Evolutionary conservation across 2,888 invertebrate genomes (phyloP), one percentile per base, ranked within the genome.

Genomic region (Drosophila dives): DNA sequence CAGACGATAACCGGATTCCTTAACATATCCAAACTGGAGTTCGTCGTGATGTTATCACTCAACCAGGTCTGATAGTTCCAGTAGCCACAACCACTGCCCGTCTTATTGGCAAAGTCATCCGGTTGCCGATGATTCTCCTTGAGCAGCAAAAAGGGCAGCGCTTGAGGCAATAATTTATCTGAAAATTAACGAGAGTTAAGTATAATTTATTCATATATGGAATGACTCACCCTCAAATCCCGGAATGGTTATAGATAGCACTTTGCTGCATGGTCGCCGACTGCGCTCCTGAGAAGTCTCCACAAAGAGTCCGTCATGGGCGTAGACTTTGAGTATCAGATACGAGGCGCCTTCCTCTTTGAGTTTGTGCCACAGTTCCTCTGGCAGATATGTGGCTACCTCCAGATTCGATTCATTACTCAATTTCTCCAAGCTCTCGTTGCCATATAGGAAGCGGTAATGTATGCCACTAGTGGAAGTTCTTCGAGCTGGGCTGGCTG

Each of bases 11-110:
- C 79, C 11, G 84, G 59, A 48, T 81, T 79, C 1, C 49, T 64
- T 1, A 88, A 63, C 48, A 83, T 29, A 26, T 89, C 65, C 29
- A 66, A 48, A 10, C 4, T 56, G n/a, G 26, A 54, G 42, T 20
- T 64, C 3, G 79, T 76, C 6, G 69, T 63, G 48, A 95, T 94
- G 2, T 95, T 95, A 55, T 93, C 92, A 8, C 92, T 93, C 6
- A 94, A 93, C 96, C 96, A 96, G 36, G 93, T 68, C 94, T 94
- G 53, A 92, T 95, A 95, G 88, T 95, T 94, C 95, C 95, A 95
- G 80, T 93, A 95, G 4, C 94, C 94, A 83, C 95, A 95, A 32
- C 92, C 92, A 12, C 87, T 91, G 40, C 91, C 92, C 6, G 48
- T 7, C 3, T 8, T 32, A 1, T 45, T 6, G 2, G 77, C 70